Conservation (phyloP, 30 jellyfish, hydroid and myxozoan genomes). For the Cassiopea andromeda region DNA sequence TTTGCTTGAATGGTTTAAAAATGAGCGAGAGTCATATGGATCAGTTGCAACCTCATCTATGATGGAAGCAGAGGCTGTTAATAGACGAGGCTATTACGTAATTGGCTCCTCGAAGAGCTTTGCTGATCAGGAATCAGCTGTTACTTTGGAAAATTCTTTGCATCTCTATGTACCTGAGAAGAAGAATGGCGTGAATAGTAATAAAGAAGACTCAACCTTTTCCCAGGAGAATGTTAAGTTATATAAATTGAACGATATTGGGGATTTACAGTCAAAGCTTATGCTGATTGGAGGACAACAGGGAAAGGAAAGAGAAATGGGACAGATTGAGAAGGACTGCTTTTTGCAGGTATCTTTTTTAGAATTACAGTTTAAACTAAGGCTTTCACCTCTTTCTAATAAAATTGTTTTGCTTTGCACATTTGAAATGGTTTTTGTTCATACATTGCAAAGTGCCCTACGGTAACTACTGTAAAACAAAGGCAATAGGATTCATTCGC, state of each 20-base stretch:
- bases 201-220: background rate
- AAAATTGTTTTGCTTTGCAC: too few relatives aligned
- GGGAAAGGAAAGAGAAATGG: constrained; percentile 40
- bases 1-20: constrained; percentile 72
- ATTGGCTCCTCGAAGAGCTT: constrained; percentile 41
- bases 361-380: too few relatives aligned
- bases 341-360: constrained; percentile 63
- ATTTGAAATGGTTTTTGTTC: too few relatives aligned
- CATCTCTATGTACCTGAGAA: constrained; percentile 40
- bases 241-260: constrained; percentile 53
- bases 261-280: constrained; percentile 76
- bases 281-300: constrained; percentile 74
- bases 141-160: constrained; percentile 23
- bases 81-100: constrained; percentile 67
- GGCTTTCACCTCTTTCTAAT: too few relatives aligned
- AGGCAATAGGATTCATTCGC: too few relatives aligned
- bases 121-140: constrained; percentile 10
- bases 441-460: too few relatives aligned
- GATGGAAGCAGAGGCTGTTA: constrained; percentile 82
- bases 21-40: constrained; percentile 78
- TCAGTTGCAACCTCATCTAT: constrained; percentile 75
- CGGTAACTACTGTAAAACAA: too few relatives aligned
- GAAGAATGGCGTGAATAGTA: background rate
- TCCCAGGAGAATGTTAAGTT: constrained; percentile 16
- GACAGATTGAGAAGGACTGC: constrained; percentile 60